Conservation (phyloP, 1,140 invertebrate species). For the Hydropsyche tenuis region DNA sequence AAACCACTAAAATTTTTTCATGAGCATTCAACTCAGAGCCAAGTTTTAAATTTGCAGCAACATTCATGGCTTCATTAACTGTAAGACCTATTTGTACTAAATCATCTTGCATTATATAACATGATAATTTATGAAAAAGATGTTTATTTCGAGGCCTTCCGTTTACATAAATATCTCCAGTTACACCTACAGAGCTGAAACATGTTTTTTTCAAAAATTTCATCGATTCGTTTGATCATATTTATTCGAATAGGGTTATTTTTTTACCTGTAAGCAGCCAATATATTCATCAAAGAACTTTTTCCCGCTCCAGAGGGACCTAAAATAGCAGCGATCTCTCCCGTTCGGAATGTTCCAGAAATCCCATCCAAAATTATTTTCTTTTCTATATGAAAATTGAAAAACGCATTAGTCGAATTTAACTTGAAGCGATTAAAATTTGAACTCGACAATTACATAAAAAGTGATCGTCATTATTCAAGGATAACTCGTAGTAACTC, state of each 20-base stretch:
- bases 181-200: conserved; percentile 66
- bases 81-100: conserved; percentile 79
- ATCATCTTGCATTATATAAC: conserved; percentile 93
- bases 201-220: conserved; percentile 3
- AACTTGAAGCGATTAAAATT: too few species aligned
- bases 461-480: too few species aligned
- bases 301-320: conserved; percentile 87
- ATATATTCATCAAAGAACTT: conserved; percentile 77
- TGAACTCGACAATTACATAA: too few species aligned
- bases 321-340: conserved; percentile 81
- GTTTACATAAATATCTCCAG: conserved; percentile 76
- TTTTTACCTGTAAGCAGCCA: conserved; percentile 75
- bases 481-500: too few species aligned
- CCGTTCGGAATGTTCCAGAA: conserved; percentile 71
- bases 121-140: conserved; percentile 79
- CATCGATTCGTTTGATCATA: not conserved
- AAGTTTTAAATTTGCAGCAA: conserved; percentile 87
- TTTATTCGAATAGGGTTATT: not conserved
- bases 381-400: conserved; percentile 57
- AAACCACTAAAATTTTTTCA: conserved; percentile 59
- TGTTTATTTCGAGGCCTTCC: conserved; percentile 75
- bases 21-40: conserved; percentile 59
- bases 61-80: conserved; percentile 83
- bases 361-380: conserved; percentile 72
- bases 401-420: too few species aligned